phyloP scores from a whole-genome alignment of 2,113 vertebrate genomes.

The Ceyx cyanopectus region DNA sequence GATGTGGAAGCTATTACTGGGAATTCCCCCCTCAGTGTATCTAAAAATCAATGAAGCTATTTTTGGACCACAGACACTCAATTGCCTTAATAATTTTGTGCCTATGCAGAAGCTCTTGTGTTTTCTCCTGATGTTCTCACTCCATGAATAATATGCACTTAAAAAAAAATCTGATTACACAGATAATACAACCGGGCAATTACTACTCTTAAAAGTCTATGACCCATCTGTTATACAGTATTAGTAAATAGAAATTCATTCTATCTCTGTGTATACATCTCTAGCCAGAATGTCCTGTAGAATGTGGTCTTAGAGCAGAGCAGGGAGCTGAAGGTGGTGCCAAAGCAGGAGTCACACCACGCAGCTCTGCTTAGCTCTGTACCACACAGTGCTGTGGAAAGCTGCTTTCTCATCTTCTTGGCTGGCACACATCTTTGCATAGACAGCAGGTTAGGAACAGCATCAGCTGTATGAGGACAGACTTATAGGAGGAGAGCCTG shows the following conservation, averaged over 20 bases:
- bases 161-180: constrained; percentile 37
- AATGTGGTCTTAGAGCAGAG: background rate
- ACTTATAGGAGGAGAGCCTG: background rate
- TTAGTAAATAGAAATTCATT: background rate
- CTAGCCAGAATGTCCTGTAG: background rate
- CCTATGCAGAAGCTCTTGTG: constrained; percentile 18
- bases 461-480: background rate
- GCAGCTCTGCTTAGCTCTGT: background rate
- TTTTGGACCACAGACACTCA: background rate
- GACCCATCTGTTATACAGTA: constrained; percentile 20
- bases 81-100: constrained; percentile 14
- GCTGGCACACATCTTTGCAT: background rate
- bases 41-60: constrained; percentile 20
- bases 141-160: background rate
- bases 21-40: background rate
- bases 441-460: background rate
- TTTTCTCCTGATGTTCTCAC: constrained; percentile 9
- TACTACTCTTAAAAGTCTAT: constrained; percentile 25
- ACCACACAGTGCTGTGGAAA: background rate
- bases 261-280: background rate
- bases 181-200: constrained; percentile 9
- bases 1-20: background rate
- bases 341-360: rapidly evolving
- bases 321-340: background rate
- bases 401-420: background rate